These are phyloP conservation scores for Pseudochaenichthys georgianus DNA, from an alignment of 2,797 vertebrate species.

Conservation along the genomic window DNA sequence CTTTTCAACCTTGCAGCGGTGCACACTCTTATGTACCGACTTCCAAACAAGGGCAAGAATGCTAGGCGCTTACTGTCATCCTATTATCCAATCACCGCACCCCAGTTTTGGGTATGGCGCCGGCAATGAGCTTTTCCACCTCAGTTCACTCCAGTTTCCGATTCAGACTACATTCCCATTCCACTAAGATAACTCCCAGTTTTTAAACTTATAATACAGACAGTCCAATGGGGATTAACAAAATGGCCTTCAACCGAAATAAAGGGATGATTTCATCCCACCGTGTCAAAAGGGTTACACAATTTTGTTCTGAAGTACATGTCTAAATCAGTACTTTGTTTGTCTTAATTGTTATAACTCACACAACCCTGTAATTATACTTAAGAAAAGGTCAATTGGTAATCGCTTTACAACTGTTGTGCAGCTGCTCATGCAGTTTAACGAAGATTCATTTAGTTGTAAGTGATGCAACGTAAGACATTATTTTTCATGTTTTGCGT, in stretches of 20 bases:
- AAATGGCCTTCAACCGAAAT: constrained; percentile 16
- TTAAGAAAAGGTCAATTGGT: neutral
- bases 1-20: constrained; percentile 31
- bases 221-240: constrained; percentile 34
- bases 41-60: constrained; percentile 78
- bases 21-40: constrained; percentile 38
- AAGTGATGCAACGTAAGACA: no score
- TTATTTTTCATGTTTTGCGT: neutral
- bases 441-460: neutral
- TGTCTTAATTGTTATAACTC: constrained; percentile 1
- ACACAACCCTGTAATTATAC: neutral
- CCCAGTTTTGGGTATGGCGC: constrained; percentile 72
- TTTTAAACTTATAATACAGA: constrained; percentile 37
- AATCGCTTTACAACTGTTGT: neutral
- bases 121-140: constrained; percentile 63
- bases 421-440: constrained; percentile 1
- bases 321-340: neutral
- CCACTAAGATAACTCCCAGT: constrained; percentile 23
- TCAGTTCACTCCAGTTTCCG: constrained; percentile 63
- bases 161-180: constrained; percentile 34
- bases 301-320: neutral
- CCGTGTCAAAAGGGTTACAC: neutral
- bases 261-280: neutral
- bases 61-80: constrained; percentile 43
- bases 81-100: constrained; percentile 61